phyloP scores from a whole-genome alignment of 1,140 invertebrate species.

The Reticulitermes speratus region DNA sequence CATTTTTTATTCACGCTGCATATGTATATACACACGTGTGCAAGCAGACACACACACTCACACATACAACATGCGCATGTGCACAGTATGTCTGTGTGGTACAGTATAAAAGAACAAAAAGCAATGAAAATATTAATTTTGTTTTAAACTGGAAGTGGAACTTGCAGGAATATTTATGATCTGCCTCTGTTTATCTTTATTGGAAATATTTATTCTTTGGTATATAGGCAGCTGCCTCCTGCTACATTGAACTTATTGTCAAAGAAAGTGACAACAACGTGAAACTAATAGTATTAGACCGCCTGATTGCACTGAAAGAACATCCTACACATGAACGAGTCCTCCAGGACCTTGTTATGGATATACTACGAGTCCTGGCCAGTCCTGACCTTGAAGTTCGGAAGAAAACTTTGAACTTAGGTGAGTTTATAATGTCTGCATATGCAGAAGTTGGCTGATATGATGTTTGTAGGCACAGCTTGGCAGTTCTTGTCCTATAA shows the following conservation, averaged over 20 bases:
- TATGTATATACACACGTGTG: no score
- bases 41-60: no score
- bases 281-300: slow-evolving; percentile 96
- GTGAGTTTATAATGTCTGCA: slow-evolving; percentile 40
- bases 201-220: background rate
- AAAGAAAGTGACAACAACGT: slow-evolving; percentile 99
- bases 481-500: no score
- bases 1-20: no score
- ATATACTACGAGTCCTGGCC: slow-evolving; percentile 90
- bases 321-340: slow-evolving; percentile 87
- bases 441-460: background rate
- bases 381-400: slow-evolving; percentile 93
- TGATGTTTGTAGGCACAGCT: background rate
- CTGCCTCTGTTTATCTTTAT: no score
- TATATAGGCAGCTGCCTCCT: slow-evolving; percentile 83
- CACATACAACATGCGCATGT: no score
- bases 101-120: no score
- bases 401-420: slow-evolving; percentile 81
- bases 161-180: no score
- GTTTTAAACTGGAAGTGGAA: no score
- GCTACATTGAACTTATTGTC: slow-evolving; percentile 97
- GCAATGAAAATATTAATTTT: no score
- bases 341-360: slow-evolving; percentile 97
- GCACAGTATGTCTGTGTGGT: no score
- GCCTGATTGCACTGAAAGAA: slow-evolving; percentile 86